Percentiles rank a stretch among this genome's conserved stretches.
Evolutionary conservation across 2,888 invertebrate species (phyloP).

Genomic region (Harpagoxenus sublaevis): DNA sequence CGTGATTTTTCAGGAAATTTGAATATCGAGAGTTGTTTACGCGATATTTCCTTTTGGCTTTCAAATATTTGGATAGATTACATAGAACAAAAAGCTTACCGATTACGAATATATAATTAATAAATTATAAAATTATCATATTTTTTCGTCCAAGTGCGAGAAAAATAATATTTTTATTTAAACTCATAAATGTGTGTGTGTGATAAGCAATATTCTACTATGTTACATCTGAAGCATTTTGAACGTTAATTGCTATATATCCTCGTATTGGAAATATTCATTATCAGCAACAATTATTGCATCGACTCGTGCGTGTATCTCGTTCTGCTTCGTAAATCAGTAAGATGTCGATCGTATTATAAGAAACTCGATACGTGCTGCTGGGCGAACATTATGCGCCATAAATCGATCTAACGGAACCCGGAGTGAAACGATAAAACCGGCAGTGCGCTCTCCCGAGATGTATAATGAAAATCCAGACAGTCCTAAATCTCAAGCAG

Average conservation of each 20-base stretch:
- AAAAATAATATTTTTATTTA: neutral
- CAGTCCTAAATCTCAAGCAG: constrained; percentile 16
- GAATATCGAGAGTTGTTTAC: neutral
- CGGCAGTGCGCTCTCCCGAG: constrained; percentile 23
- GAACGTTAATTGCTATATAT: constrained; percentile 5
- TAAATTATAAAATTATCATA: neutral
- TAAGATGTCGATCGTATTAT: constrained; percentile 50
- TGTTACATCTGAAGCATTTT: neutral
- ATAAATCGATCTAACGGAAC: constrained; percentile 54
- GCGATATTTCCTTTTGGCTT: neutral
- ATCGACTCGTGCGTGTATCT: constrained; percentile 20
- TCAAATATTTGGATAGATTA: too few species aligned
- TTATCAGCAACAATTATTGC: constrained; percentile 43
- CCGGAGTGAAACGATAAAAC: constrained; percentile 41
- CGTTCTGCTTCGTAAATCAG: constrained; percentile 52
- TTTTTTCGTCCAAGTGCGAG: neutral
- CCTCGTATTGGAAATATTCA: constrained; percentile 18
- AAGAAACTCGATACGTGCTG: constrained; percentile 42
- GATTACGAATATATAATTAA: neutral
- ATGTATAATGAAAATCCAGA: constrained; percentile 34
- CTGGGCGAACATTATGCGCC: constrained; percentile 27
- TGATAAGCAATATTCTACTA: neutral
- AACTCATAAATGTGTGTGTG: neutral
- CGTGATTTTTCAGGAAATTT: neutral
- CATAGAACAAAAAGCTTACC: neutral